phyloP scores from a whole-genome alignment of 37 sponge, comb jelly and placozoan genomes.

The Amphimedon queenslandica region DNA sequence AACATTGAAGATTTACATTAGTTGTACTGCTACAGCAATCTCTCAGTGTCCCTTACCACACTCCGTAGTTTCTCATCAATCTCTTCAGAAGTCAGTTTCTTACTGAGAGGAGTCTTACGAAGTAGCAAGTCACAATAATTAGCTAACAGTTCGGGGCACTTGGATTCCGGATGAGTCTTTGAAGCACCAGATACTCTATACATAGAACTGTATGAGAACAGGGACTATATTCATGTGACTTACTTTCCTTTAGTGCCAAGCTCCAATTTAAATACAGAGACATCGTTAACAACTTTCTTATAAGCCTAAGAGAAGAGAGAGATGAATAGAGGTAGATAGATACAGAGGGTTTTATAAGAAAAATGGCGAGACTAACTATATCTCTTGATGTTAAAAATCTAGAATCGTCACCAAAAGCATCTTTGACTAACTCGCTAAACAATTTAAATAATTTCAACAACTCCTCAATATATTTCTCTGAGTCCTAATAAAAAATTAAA shows the following conservation, averaged over 20 bases:
- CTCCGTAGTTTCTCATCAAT: constrained; percentile 72
- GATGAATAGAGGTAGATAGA: background rate
- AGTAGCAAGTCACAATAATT: constrained; percentile 90
- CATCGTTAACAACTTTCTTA: constrained; percentile 82
- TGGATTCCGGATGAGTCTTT: constrained; percentile 82
- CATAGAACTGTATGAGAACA: background rate
- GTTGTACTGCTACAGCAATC: too few species aligned
- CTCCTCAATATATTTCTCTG: constrained; percentile 94
- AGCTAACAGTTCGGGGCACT: constrained; percentile 93
- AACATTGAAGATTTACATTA: too few species aligned
- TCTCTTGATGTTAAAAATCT: constrained; percentile 86
- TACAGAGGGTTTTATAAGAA: too few species aligned
- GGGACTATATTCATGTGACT: background rate
- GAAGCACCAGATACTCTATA: constrained; percentile 1
- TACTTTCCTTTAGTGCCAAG: constrained; percentile 53
- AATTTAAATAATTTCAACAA: constrained; percentile 70
- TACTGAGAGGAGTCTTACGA: constrained; percentile 81
- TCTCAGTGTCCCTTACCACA: constrained; percentile 69
- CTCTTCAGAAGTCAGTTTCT: constrained; percentile 88
- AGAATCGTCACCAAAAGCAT: constrained; percentile 75
- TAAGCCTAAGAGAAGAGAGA: constrained; percentile 52
- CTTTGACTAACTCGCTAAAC: constrained; percentile 65
- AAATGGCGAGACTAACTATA: constrained; percentile 33
- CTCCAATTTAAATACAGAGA: constrained; percentile 74
- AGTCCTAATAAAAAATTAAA: too few species aligned